Evolutionary conservation across 2,888 invertebrate genomes (phyloP).

Genomic region (Drosophila leonis): DNA sequence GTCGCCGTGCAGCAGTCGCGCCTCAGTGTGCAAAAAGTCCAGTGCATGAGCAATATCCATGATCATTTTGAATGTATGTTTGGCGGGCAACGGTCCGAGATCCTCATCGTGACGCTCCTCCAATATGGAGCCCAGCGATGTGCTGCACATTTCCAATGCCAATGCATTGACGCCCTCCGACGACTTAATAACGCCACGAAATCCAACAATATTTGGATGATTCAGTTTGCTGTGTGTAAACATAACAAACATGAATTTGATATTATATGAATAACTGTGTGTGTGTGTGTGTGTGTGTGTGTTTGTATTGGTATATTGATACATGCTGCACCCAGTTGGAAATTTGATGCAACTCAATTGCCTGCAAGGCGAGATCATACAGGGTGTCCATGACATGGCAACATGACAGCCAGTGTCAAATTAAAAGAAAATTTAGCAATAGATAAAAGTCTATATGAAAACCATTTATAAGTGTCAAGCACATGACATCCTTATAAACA

Average conservation of each 20-base stretch:
- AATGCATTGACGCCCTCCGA: conserved; percentile 87
- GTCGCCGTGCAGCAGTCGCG: conserved; percentile 92
- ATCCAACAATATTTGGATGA: conserved; percentile 94
- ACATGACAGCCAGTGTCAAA: not conserved
- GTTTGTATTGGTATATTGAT: not conserved
- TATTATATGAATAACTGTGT: not conserved
- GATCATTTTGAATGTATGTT: conserved; percentile 89
- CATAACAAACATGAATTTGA: not conserved
- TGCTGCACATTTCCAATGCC: conserved; percentile 92
- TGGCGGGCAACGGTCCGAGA: conserved; percentile 88
- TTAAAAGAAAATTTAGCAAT: not conserved
- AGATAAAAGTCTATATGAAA: too few relatives aligned
- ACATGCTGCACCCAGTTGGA: not conserved
- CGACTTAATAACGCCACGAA: conserved; percentile 86
- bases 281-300: not conserved
- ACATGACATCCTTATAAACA: not conserved
- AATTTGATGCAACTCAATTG: not conserved
- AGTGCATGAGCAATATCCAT: conserved; percentile 90
- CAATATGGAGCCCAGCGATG: conserved; percentile 91
- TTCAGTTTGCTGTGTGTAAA: conserved; percentile 86
- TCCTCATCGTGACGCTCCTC: conserved; percentile 88
- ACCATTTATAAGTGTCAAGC: too few relatives aligned
- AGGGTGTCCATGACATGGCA: not conserved
- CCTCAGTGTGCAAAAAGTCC: conserved; percentile 91
- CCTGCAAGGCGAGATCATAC: not conserved